These are phyloP conservation scores for Hypotaenidia philippensis DNA, from an alignment of 2,797 vertebrate genomes.

Conservation along the genomic window DNA sequence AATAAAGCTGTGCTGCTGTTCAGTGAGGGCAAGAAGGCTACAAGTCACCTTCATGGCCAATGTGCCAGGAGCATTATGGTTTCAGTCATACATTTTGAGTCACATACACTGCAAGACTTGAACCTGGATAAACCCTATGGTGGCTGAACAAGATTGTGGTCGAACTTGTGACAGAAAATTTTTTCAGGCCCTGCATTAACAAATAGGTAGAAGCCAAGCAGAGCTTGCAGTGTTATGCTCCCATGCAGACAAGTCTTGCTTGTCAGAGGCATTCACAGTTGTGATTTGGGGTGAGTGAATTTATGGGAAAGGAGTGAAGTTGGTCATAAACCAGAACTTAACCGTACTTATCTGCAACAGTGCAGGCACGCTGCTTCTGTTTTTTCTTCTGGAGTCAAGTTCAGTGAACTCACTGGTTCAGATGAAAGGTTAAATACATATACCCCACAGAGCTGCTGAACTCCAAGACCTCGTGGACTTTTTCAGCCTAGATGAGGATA, in stretches of 20 bases:
- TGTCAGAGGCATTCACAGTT: conserved; percentile 39
- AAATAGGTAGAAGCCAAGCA: neutral
- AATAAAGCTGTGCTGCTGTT: neutral
- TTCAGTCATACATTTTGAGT: neutral
- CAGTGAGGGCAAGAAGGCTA: neutral
- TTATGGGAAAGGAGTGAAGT: conserved; percentile 56
- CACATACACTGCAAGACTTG: neutral
- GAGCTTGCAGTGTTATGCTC: conserved; percentile 6
- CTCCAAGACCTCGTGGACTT: neutral
- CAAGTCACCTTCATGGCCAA: neutral
- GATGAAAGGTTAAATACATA: conserved; percentile 38
- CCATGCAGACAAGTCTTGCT: conserved; percentile 32
- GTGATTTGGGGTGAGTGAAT: conserved; percentile 41
- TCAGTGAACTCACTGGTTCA: neutral
- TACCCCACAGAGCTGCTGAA: neutral
- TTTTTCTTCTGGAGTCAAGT: conserved; percentile 17
- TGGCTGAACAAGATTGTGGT: neutral
- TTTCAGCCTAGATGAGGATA: neutral
- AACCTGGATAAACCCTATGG: neutral
- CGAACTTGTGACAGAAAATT: neutral
- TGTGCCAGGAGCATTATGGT: neutral
- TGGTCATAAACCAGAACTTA: conserved; percentile 55
- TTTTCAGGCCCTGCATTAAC: neutral
- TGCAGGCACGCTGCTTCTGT: neutral
- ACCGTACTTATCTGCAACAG: conserved; percentile 27